A percentile compares a stretch with the other conserved stretches of the same genome.
These are phyloP conservation scores for Ictalurus furcatus DNA, from an alignment of 2,113 vertebrate genomes.

Conservation along the genomic window DNA sequence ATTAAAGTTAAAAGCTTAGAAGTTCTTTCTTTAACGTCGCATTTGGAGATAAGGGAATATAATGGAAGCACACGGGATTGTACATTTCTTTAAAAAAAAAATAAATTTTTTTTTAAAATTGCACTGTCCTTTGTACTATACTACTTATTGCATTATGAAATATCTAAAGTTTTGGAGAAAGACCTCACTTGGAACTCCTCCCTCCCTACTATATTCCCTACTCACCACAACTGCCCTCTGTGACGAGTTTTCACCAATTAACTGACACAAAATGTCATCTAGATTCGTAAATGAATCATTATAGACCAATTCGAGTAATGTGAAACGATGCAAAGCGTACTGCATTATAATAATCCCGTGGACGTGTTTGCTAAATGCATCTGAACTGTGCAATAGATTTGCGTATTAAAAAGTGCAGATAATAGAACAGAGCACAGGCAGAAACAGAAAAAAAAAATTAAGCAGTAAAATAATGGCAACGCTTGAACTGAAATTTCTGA, in stretches of 20 bases:
- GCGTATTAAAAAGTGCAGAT: background rate
- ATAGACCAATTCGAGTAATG: background rate
- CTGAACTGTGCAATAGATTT: background rate
- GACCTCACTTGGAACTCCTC: background rate
- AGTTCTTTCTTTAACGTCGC: constrained; percentile 48
- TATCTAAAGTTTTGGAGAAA: constrained; percentile 1
- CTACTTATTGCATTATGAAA: background rate
- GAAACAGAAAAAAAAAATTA: background rate
- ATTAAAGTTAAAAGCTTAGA: constrained; percentile 49
- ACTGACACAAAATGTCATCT: background rate
- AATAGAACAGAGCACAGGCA: background rate
- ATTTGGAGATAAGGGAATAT: constrained; percentile 52
- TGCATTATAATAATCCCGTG: background rate
- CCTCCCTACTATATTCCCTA: background rate
- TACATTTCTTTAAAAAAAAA: constrained; percentile 14
- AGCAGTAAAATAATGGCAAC: background rate
- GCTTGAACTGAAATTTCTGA: constrained; percentile 11
- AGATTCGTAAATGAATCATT: background rate
- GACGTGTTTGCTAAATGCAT: background rate
- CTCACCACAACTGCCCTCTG: background rate
- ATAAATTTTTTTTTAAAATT: background rate
- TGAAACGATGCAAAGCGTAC: background rate
- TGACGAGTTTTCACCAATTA: background rate
- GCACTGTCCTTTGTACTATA: background rate
- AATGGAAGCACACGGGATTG: constrained; percentile 35